Evolutionary conservation across 2,113 vertebrate species (phyloP), one percentile per base, ranked within the genome.

Genomic region (Empidonax alnorum): DNA sequence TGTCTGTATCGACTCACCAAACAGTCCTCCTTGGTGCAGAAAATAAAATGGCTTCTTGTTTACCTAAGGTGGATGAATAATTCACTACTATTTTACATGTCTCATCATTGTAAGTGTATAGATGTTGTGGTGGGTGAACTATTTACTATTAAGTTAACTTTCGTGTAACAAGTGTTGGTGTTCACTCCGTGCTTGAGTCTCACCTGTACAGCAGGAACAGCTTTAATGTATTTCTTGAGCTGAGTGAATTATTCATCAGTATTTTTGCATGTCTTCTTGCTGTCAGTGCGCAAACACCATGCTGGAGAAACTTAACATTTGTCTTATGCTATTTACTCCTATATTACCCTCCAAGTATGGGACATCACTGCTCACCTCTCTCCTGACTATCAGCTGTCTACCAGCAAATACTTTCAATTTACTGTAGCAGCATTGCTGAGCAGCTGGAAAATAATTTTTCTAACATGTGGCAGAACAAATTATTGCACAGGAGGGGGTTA

Each of bases 401-500:
- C 89, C 59, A 94, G 75, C 65, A 97, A 95, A 73, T 79, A 62
- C 67, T 96, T 94, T 22, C 90, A 4, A 35, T 95, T 97, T 97
- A 78, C 76, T 59, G 55, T 61, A 86, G 77, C 78, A 84, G 52
- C 78, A 93, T 97, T 96, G 94, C 94, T 92, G 88, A 96, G 91
- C 77, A 96, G 87, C 93, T 96, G 96, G 88, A 97, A 97, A 96
- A 96, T 88, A 93, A 94, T 96, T 97, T 96, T 97, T 96, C 95
- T 81, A 96, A 93, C 86, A 95, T 96, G 94, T 97, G 96, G 95
- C 89, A 97, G 87, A 97, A 73, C 80, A 97, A 97, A 97, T 98
- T 98, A 97, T 97, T 94, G 89, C 97, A 95, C 96, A 96, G 87
- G 84, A 97, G 95, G 96, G 91, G 91, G 85, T 97, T 98, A 98